Percentiles rank a stretch among this genome's conserved stretches.
phyloP scores from a whole-genome alignment of 37 sponge, comb jelly and placozoan species.

The Spongia lamella region DNA sequence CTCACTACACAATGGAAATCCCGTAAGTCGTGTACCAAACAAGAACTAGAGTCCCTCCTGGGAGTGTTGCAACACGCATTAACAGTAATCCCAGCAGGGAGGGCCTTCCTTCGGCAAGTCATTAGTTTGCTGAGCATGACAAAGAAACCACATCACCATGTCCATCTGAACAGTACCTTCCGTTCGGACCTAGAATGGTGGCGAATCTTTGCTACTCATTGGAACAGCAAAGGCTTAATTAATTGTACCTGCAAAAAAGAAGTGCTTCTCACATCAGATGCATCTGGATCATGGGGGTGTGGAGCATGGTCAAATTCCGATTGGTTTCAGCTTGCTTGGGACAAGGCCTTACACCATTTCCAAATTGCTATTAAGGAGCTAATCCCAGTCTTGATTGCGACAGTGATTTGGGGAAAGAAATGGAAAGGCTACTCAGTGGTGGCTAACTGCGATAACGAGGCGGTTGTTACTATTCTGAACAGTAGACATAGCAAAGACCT shows the following conservation, averaged over 20 bases:
- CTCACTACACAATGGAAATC: conserved; percentile 1
- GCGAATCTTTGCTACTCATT: conserved; percentile 1
- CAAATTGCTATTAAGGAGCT: conserved; percentile 56
- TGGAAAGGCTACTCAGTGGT: background rate
- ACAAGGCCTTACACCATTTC: background rate
- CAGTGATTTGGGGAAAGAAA: conserved; percentile 17
- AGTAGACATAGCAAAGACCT: background rate
- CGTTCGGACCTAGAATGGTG: conserved; percentile 31
- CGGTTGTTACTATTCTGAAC: conserved; percentile 30
- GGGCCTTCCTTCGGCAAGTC: conserved; percentile 25
- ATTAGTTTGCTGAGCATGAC: conserved; percentile 13
- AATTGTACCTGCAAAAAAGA: background rate
- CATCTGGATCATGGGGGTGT: conserved; percentile 64
- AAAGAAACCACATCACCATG: conserved; percentile 29
- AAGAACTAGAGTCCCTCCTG: conserved; percentile 38
- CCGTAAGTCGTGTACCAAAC: conserved; percentile 3
- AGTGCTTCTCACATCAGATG: conserved; percentile 35
- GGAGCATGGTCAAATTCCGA: conserved; percentile 27
- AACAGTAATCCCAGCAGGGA: conserved; percentile 35
- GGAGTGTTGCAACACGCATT: conserved; percentile 36
- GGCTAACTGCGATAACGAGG: conserved; percentile 23
- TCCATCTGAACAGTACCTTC: conserved; percentile 28
- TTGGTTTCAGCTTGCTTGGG: conserved; percentile 57
- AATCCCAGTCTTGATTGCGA: conserved; percentile 33
- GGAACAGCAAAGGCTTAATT: conserved; percentile 17